These are phyloP conservation scores for Bembecia ichneumoniformis DNA, from an alignment of 2,888 invertebrate genomes.

Conservation along the genomic window DNA sequence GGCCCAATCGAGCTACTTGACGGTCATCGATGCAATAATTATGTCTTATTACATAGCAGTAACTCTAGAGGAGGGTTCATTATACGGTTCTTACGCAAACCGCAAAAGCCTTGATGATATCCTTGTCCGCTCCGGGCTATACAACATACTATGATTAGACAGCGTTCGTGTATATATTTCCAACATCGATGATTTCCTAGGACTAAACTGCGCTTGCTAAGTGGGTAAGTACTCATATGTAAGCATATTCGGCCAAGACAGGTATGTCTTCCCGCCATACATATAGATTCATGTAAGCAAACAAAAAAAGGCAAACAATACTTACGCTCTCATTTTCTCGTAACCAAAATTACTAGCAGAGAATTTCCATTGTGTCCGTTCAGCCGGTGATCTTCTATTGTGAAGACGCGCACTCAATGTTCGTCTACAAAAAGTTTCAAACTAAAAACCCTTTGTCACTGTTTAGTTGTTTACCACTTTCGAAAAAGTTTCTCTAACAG, in stretches of 20 bases:
- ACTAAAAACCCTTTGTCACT: constrained; percentile 15
- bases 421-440: constrained; percentile 25
- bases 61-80: background rate
- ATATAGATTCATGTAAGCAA: background rate
- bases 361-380: constrained; percentile 53
- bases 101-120: background rate
- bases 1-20: no score
- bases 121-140: background rate
- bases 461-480: constrained; percentile 11
- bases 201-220: no score
- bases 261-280: background rate
- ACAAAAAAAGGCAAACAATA: constrained; percentile 34
- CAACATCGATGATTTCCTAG: no score
- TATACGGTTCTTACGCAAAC: background rate
- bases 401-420: constrained; percentile 35
- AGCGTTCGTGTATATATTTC: no score
- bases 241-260: background rate
- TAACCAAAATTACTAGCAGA: constrained; percentile 50
- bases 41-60: no score
- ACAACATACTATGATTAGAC: no score
- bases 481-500: constrained; percentile 5
- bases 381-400: constrained; percentile 27
- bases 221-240: no score
- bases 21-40: no score
- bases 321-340: constrained; percentile 68